phyloP scores from a whole-genome alignment of 2,888 invertebrate species.

The Drosophila dives region DNA sequence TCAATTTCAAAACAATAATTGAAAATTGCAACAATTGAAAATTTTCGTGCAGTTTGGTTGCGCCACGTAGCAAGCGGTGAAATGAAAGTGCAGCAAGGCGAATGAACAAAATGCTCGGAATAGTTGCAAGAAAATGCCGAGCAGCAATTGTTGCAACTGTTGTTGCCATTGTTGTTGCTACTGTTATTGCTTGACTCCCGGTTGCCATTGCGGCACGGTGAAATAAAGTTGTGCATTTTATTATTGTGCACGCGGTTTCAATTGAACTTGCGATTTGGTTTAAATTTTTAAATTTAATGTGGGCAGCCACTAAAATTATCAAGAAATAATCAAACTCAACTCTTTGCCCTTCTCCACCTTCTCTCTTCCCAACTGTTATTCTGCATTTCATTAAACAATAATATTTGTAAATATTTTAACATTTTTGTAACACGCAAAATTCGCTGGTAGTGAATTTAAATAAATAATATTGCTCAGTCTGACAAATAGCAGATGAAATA shows the following conservation, averaged over 20 bases:
- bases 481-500: conserved; percentile 52
- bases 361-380: not conserved
- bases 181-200: conserved; percentile 34
- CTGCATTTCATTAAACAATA: conserved; percentile 2
- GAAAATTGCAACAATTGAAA: conserved; percentile 77
- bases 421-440: conserved; percentile 64
- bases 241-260: conserved; percentile 34
- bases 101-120: conserved; percentile 27
- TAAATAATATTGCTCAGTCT: conserved; percentile 50
- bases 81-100: conserved; percentile 41
- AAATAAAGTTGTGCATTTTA: conserved; percentile 59
- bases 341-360: not conserved
- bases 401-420: conserved; percentile 48
- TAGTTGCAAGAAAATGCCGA: conserved; percentile 38
- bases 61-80: conserved; percentile 49
- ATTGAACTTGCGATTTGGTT: conserved; percentile 23
- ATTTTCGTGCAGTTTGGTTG: conserved; percentile 45
- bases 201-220: conserved; percentile 38
- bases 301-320: not conserved
- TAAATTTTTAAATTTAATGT: conserved; percentile 30
- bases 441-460: conserved; percentile 44
- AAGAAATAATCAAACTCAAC: not conserved
- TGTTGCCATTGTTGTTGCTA: not conserved
- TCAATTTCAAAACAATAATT: conserved; percentile 79
- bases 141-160: conserved; percentile 29